Base-by-base conservation (phyloP, 1,140 invertebrate genomes). In the Lutraria rhynchaena region DNA sequence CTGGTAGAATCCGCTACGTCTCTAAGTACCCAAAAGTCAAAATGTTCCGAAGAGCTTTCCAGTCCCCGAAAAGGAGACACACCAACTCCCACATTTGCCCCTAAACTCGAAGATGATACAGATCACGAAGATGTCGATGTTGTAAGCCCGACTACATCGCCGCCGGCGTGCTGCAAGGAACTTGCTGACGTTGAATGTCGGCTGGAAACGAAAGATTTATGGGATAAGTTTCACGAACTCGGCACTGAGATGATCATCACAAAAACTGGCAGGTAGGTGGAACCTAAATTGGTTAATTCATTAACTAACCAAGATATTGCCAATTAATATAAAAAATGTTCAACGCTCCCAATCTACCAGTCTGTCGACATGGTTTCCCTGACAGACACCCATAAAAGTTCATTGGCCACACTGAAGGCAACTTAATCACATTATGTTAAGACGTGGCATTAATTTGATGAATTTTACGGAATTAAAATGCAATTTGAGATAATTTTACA, bases 211-310 rank as follows among this genome's bases (percentile, higher is more conserved):
- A 91, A 92, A 74, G 98, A 99, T 89, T 94, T 99, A 81, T 99
- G 99, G 99, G 97, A 99, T 93, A 98, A 99, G 93, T 99, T 99
- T 92, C 97, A 99, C 93, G 98, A 99, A 91, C 95, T 99, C 67
- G 98, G 98, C 88, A 99, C 98, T 75, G 99, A 99, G 83, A 99
- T 99, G 99, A 99, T 99, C 92, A 99, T 99, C 94, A 99, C 99
- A 85, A 99, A 99, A 93, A 98, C 98, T 92, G 98, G 98, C 94
- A 96, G 98, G 98, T 99, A 95, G 96, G 96, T 65, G 11, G 4
- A 41, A 31, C 35, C 15, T 41, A 7, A 15, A 5, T 41, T 15
- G 15, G 5, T 5, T 41, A 41, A 41, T 41, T 41, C 5, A 41
- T 41, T 41, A 41, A 41, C 37, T 41, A 41, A 41, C 37, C 37